Evolutionary conservation across 2,888 invertebrate genomes (phyloP), one percentile per base, ranked within the genome.

Genomic region (Tipula confusa): DNA sequence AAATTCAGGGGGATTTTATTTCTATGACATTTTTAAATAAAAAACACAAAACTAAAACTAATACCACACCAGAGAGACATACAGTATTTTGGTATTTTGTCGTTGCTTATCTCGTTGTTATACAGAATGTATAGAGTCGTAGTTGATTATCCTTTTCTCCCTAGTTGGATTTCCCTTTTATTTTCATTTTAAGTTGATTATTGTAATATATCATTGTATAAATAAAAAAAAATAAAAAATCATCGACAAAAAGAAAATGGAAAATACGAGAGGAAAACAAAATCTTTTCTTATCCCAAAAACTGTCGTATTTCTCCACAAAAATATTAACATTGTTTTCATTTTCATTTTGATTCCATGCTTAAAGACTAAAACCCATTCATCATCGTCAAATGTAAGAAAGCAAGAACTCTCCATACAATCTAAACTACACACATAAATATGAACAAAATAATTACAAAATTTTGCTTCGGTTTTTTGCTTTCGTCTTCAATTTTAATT

Each of bases 71-170:
- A n/a, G n/a, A n/a, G n/a, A 36, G 9, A 36, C 36, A 36, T 11
- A 24, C 24, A 64, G 64, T 64, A 64, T 64, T 24, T 24, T 64
- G 24, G 7, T 64, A 24, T 64, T 64, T 11, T n/a, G n/a, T n/a
- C 64, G 9, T 64, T 64, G 7, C 64, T 64, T 64, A 64, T 64
- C 64, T 64, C n/a, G n/a, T n/a, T 18, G 24, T 64, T 24, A 64
- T 18, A n/a, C n/a, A n/a, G 64, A 64, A 64, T n/a, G n/a, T n/a
- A n/a, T n/a, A n/a, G n/a, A n/a, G n/a, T n/a, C n/a, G 9, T 64
- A 64, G 64, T 64, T 64, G 64, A 64, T 64, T 64, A 64, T 64
- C 64, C 64, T 64, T 64, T 64, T 18, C n/a, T 64, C 64, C 64
- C 24, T 24, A 64, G 64, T 64, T 64, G 64, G 64, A 64, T 64